Evolutionary conservation across 2,888 invertebrate species (phyloP).

Genomic region (Agrotis puta): DNA sequence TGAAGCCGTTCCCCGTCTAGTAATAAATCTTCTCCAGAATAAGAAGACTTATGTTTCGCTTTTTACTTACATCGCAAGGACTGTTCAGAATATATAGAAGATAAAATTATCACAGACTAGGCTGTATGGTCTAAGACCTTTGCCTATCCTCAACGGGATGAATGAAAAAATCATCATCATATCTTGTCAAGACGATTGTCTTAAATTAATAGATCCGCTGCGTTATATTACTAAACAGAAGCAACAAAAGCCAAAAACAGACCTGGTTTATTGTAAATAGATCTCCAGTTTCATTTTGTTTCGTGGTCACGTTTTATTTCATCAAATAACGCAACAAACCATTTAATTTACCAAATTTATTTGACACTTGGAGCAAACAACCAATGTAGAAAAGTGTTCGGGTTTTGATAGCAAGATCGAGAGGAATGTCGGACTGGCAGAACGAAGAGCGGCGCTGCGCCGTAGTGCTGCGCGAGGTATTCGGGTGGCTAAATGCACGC

Average conservation of each 20-base stretch:
- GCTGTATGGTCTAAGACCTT: no score
- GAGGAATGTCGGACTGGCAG: conserved; percentile 55
- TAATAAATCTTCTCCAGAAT: no score
- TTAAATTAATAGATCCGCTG: no score
- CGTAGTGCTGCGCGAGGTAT: conserved; percentile 68
- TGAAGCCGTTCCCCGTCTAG: no score
- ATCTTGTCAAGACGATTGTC: no score
- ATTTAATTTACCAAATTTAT: neutral
- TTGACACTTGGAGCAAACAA: neutral
- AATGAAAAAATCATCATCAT: no score
- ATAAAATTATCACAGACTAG: no score
- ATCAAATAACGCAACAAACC: neutral
- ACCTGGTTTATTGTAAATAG: neutral
- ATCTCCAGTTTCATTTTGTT: neutral
- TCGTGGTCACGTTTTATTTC: neutral
- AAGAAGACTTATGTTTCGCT: no score
- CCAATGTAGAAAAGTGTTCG: neutral
- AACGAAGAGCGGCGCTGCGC: conserved; percentile 58
- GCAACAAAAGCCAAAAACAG: neutral
- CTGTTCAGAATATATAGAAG: no score
- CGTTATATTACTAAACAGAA: neutral
- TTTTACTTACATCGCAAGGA: no score
- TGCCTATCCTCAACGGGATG: no score
- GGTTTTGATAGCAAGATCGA: neutral
- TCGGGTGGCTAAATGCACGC: conserved; percentile 69